Evolutionary conservation across 2,888 invertebrate genomes (phyloP).

Genomic region (Noctua fimbriata): DNA sequence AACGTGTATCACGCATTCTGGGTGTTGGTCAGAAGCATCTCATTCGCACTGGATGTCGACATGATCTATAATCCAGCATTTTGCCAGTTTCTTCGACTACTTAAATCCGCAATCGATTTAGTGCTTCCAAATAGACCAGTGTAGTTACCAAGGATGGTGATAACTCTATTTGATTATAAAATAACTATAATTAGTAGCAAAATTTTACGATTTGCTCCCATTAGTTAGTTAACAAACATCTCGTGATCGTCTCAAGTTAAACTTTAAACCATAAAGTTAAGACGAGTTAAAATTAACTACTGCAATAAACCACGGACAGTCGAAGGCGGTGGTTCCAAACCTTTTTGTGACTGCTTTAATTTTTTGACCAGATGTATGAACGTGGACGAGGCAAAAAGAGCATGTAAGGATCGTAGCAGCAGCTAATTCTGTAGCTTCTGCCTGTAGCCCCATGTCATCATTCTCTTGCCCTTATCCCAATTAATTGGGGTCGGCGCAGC

Average conservation of each 20-base stretch:
- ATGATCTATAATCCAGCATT: not conserved
- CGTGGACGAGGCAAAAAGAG: not conserved
- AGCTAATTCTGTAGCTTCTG: not conserved
- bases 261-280: slow-evolving; percentile 33
- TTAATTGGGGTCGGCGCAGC: too few species aligned
- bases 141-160: not conserved
- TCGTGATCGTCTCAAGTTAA: not conserved
- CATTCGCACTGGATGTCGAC: not conserved
- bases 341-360: not conserved
- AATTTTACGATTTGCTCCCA: not conserved
- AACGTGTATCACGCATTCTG: not conserved
- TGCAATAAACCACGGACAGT: slow-evolving; percentile 32
- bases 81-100: not conserved
- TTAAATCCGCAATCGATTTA: too few species aligned
- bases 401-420: not conserved
- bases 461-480: too few species aligned
- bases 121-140: not conserved
- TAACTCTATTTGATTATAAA: not conserved
- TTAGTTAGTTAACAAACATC: not conserved
- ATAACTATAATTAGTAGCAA: not conserved
- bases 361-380: not conserved
- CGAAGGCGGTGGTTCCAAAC: not conserved
- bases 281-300: slow-evolving; percentile 34
- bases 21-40: not conserved
- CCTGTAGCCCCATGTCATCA: too few species aligned